A percentile compares a stretch with the other conserved stretches of the same genome.
phyloP scores from a whole-genome alignment of 2,797 vertebrate genomes.

The Carcharodon carcharias region DNA sequence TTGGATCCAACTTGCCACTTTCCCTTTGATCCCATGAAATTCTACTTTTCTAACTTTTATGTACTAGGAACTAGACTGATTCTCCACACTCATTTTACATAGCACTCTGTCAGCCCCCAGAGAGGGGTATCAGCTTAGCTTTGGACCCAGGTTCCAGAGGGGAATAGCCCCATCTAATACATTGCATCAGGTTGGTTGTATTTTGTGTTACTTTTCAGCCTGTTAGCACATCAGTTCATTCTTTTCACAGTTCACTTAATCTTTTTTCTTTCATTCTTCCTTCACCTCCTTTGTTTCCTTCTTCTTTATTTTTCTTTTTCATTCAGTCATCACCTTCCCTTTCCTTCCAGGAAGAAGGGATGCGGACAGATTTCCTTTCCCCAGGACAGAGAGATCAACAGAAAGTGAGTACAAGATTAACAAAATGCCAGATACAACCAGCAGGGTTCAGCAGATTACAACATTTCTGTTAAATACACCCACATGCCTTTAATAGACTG shows the following conservation, averaged over 20 bases:
- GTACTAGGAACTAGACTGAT: background rate
- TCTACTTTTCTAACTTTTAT: background rate
- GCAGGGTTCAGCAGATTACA: slow-evolving; percentile 5
- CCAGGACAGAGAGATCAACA: background rate
- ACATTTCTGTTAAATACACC: background rate
- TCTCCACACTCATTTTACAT: background rate
- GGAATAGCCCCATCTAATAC: background rate
- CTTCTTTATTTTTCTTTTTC: background rate
- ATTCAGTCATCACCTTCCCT: background rate
- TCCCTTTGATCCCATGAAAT: background rate
- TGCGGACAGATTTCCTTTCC: background rate
- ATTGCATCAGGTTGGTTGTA: background rate
- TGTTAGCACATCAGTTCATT: background rate
- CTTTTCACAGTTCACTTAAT: background rate
- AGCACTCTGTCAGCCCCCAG: background rate
- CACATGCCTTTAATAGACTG: background rate
- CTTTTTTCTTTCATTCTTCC: background rate
- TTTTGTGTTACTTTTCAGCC: background rate
- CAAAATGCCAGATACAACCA: background rate
- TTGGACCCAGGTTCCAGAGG: background rate
- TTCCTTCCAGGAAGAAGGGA: background rate
- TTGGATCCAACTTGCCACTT: background rate
- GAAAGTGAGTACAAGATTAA: too few relatives aligned
- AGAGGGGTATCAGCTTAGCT: background rate
- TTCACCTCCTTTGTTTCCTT: background rate